phyloP scores from a whole-genome alignment of 2,888 invertebrate genomes.

The Reticulitermes lucifugus region DNA sequence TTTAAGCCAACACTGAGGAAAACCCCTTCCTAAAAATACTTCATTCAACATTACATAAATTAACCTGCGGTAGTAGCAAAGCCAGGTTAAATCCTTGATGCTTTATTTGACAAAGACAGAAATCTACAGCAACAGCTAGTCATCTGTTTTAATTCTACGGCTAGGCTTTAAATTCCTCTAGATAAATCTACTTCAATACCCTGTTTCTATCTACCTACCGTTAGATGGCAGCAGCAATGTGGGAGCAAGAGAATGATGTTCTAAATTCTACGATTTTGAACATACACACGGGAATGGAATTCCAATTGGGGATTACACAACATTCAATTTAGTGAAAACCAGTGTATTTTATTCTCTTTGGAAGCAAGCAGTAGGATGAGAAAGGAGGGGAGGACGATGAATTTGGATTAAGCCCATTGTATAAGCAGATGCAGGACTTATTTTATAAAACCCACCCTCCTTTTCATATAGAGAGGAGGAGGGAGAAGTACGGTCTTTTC shows the following conservation, averaged over 20 bases:
- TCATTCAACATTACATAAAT: background rate
- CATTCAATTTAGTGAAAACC: slow-evolving; percentile 35
- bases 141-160: slow-evolving; percentile 5
- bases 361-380: background rate
- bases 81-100: slow-evolving; percentile 20
- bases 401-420: slow-evolving; percentile 19
- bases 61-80: slow-evolving; percentile 11
- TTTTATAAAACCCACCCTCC: background rate
- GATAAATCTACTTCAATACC: slow-evolving; percentile 16
- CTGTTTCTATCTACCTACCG: background rate
- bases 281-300: slow-evolving; percentile 8
- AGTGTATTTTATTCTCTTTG: slow-evolving; percentile 12
- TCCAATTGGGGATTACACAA: slow-evolving; percentile 31
- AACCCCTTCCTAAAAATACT: background rate
- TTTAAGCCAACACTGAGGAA: background rate
- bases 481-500: background rate
- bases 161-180: slow-evolving; percentile 16
- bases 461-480: background rate
- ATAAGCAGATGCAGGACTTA: slow-evolving; percentile 1
- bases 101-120: slow-evolving; percentile 11
- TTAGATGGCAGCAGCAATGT: background rate
- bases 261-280: slow-evolving; percentile 11
- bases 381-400: background rate
- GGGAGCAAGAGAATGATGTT: background rate
- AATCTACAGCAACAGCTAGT: background rate